Evolutionary conservation across 2,113 vertebrate genomes (phyloP).

Genomic region (Cynocephalus volans): DNA sequence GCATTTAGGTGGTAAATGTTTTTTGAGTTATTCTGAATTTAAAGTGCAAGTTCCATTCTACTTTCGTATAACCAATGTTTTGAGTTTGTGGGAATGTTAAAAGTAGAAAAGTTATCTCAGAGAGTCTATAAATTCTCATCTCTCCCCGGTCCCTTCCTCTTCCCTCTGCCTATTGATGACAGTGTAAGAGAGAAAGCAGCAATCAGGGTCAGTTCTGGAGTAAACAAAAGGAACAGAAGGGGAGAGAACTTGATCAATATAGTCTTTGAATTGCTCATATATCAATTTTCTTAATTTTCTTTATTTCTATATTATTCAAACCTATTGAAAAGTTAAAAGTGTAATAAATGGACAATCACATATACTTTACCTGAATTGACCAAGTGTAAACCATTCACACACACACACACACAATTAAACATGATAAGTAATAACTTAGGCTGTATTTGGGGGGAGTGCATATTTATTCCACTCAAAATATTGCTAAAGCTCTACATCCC

Average conservation of each 20-base stretch:
- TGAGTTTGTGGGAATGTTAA: neutral
- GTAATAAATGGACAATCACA: neutral
- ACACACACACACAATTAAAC: neutral
- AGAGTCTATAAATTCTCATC: neutral
- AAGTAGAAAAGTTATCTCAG: neutral
- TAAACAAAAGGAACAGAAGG: no score
- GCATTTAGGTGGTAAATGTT: neutral
- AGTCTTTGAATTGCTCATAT: neutral
- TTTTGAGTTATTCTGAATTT: neutral
- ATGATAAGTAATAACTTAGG: neutral
- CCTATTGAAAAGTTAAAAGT: neutral
- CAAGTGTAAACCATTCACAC: neutral
- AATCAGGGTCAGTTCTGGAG: neutral
- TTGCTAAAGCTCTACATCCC: neutral
- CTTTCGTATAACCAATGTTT: neutral
- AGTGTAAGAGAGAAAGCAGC: neutral
- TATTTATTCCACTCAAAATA: neutral
- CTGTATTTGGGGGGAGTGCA: neutral
- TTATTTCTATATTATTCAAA: neutral
- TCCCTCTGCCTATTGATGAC: neutral
- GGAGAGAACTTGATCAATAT: fast-evolving
- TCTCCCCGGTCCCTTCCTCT: neutral
- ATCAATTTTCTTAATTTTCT: neutral
- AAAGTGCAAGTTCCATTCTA: neutral
- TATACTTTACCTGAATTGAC: neutral